Base-by-base conservation (phyloP, 2,888 invertebrate species). In the Anodontia alba region DNA sequence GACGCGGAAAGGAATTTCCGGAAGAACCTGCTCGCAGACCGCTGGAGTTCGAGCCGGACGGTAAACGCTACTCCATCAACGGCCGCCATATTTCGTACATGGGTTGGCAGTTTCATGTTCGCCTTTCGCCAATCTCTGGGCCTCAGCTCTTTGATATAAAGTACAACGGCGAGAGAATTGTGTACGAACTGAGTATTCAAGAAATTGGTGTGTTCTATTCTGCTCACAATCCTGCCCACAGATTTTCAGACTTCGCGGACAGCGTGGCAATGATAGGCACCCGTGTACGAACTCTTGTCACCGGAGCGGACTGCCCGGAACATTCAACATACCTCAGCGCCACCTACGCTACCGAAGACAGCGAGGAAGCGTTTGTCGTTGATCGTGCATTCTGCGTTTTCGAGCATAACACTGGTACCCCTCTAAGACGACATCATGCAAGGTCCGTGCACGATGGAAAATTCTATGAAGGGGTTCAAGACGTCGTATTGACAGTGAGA, bases 281-380 rank as follows among this genome's bases (percentile, higher is more conserved):
- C 0, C 70, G 76, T 57, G 76, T 87, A 10, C 85, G 84, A 23
- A 81, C 87, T 15, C 87, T 93, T 43, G 83, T 91, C 7, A 87
- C 90, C 0, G 93, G 93, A 1, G 87, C 89, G 1, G 93, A 93
- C 74, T 93, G 93, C 74, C 93, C 93, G 0, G 81, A 77, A 15
- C 88, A 91, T 51, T 89, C 93, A 15, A 88, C 90, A 7, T 90
- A 87, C 72, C 73, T 92, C 2, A 78, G 81, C n/a, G 80, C 88
- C 20, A 73, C 80, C 12, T 87, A 88, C 51, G 81, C 79, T 8
- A 42, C 84, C 1, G 89, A 88, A 38, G 36, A 42, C 0, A 62
- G 29, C 23, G 85, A 83, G 10, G 73, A 82, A 36, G 79, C 86
- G 12, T 42, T 78, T 0, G 69, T 67, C 15, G 71, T 81, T 3